Evolutionary conservation across 2,797 vertebrate species (phyloP), one percentile per base, ranked within the genome.

Genomic region (Danionella dracula): DNA sequence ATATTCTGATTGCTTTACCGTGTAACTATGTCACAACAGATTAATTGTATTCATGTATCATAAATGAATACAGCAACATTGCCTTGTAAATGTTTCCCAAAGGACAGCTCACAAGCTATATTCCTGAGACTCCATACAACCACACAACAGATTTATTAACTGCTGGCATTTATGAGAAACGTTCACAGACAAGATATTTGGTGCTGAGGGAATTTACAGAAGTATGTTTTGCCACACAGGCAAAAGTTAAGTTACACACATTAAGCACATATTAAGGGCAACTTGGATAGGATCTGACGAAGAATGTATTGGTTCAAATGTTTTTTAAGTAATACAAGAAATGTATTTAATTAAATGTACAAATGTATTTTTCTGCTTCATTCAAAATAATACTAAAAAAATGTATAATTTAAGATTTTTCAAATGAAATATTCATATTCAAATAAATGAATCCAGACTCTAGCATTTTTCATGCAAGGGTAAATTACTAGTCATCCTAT

Each of bases 181-280:
- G 3, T 38, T 66, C 17, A 19, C 27, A 61, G 42, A 61, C 65
- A 61, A n/a, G 57, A 45, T 16, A 23, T 41, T 61, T 17, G 44
- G 48, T 44, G 21, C 55, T 55, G 55, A 71, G 66, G 15, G 17
- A 68, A 48, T 68, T 68, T 69, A 53, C 49, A 10, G 42, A 70
- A 51, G n/a, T n/a, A 34, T 50, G 56, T 55, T 72, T 56, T 71
- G 55, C 55, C 40, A 40, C 55, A 51, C 62, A 60, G 62, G 57
- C 70, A 72, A 63, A 64, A 72, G 40, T 58, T 17, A 58, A 63
- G 53, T 68, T 73, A 4, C 9, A 27, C 3, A 27, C 23, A 27
- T 6, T 27, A 3, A 27, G n/a, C n/a, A n/a, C n/a, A n/a, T n/a
- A n/a, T n/a, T n/a, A n/a, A n/a, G n/a, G n/a, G n/a, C n/a, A n/a